These are phyloP conservation scores for Trachemys scripta DNA, from an alignment of 2,113 vertebrate genomes.

Conservation along the genomic window DNA sequence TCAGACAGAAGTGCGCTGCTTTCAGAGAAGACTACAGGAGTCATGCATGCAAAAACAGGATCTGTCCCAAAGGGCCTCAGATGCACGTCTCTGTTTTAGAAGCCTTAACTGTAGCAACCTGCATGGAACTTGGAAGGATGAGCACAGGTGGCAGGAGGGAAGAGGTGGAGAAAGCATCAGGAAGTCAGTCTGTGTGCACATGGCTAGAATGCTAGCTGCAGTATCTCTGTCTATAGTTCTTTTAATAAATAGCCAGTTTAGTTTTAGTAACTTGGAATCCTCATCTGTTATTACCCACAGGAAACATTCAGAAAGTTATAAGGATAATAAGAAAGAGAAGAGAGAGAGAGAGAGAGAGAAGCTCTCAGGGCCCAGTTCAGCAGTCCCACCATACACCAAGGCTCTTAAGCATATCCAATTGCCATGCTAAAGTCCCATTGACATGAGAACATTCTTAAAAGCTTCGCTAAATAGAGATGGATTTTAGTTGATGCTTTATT, in stretches of 20 bases:
- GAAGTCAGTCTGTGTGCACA: neutral
- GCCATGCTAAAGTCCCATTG: rapidly evolving
- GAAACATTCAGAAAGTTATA: neutral
- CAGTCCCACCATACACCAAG: neutral
- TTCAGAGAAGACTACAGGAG: neutral
- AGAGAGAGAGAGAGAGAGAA: neutral
- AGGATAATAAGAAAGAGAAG: neutral
- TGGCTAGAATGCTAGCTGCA: neutral
- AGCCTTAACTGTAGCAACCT: neutral
- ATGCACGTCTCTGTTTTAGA: neutral
- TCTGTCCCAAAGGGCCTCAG: neutral
- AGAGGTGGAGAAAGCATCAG: neutral
- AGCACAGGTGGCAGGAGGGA: neutral
- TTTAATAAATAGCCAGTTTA: neutral
- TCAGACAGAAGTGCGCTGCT: neutral
- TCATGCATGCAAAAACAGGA: neutral
- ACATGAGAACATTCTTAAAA: neutral
- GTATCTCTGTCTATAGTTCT: neutral
- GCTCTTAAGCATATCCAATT: neutral
- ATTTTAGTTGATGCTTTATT: neutral
- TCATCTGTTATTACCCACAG: neutral
- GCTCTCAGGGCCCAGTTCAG: neutral
- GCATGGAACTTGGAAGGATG: neutral
- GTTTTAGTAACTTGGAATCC: neutral
- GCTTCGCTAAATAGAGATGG: rapidly evolving